phyloP scores from a whole-genome alignment of 2,888 invertebrate genomes.

The Philereme transversata region DNA sequence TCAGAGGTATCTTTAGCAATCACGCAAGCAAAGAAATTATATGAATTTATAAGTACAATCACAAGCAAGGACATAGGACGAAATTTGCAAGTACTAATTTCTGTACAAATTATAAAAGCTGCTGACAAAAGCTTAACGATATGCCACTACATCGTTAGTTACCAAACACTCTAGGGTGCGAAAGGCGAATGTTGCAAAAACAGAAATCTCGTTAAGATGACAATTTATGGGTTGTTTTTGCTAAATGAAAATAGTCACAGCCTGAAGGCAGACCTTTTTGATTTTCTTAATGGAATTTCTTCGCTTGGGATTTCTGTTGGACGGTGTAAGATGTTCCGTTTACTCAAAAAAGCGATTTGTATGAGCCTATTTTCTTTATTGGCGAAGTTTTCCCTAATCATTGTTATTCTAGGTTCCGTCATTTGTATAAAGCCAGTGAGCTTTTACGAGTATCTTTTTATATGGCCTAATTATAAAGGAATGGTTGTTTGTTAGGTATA shows the following conservation, averaged over 20 bases:
- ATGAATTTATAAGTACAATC: too few relatives aligned
- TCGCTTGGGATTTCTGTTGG: conserved; percentile 79
- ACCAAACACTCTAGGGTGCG: conserved; percentile 71
- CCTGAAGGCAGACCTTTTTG: conserved; percentile 81
- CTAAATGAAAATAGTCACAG: conserved; percentile 83
- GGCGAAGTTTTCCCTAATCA: conserved; percentile 41
- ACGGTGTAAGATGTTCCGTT: conserved; percentile 71
- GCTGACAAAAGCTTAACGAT: conserved; percentile 55
- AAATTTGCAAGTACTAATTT: conserved; percentile 11
- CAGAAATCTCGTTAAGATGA: conserved; percentile 84
- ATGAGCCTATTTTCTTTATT: conserved; percentile 50
- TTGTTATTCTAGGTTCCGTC: conserved; percentile 31
- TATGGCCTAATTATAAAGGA: too few relatives aligned
- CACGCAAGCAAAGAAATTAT: too few relatives aligned
- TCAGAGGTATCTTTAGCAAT: too few relatives aligned
- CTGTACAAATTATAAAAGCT: conserved; percentile 41
- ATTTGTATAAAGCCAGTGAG: conserved; percentile 15
- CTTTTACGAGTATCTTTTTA: too few relatives aligned
- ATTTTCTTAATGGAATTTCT: conserved; percentile 84
- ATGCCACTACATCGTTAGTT: conserved; percentile 62
- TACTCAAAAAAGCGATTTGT: conserved; percentile 62
- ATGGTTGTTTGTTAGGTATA: too few relatives aligned
- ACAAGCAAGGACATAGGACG: not conserved
- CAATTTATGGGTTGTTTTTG: conserved; percentile 85
- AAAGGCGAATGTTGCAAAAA: conserved; percentile 80